Conservation (phyloP, 2,113 vertebrate genomes). For the Lasiurus borealis region DNA sequence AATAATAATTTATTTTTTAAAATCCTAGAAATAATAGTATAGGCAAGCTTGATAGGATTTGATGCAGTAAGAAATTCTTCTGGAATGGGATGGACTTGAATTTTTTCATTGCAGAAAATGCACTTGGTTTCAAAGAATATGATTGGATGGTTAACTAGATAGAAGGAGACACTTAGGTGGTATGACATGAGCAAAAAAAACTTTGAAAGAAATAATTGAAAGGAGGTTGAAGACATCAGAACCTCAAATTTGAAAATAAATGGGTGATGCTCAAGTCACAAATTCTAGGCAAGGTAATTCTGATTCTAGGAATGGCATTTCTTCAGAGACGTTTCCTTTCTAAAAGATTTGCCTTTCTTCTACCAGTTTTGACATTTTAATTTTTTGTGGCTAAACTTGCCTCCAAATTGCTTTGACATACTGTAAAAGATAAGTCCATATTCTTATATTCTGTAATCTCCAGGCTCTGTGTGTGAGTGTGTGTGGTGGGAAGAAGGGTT, state of each 20-base stretch:
- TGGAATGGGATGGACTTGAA: not conserved
- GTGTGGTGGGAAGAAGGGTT: not conserved
- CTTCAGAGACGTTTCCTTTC: not conserved
- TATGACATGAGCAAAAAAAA: not conserved
- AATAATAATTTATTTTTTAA: not conserved
- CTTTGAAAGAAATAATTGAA: not conserved
- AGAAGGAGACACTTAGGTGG: not conserved
- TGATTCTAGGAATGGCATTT: not conserved
- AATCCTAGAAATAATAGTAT: not conserved
- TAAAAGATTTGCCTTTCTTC: conserved; percentile 67
- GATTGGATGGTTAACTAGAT: not conserved
- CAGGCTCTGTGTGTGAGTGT: conserved; percentile 3
- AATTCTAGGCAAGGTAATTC: not conserved
- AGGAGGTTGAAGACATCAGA: not conserved
- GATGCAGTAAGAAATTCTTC: not conserved
- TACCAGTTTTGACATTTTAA: conserved; percentile 58
- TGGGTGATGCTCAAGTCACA: not conserved
- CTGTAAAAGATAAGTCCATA: conserved; percentile 60
- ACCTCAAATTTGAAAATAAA: not conserved
- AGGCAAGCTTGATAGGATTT: not conserved
- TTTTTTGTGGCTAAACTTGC: conserved; percentile 70
- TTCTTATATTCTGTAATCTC: conserved; percentile 51
- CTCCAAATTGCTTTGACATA: conserved; percentile 63
- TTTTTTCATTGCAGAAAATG: not conserved
- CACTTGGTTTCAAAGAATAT: not conserved